Evolutionary conservation across 2,113 vertebrate genomes (phyloP), one percentile per base, ranked within the genome.

Genomic region (Helogale parvula): DNA sequence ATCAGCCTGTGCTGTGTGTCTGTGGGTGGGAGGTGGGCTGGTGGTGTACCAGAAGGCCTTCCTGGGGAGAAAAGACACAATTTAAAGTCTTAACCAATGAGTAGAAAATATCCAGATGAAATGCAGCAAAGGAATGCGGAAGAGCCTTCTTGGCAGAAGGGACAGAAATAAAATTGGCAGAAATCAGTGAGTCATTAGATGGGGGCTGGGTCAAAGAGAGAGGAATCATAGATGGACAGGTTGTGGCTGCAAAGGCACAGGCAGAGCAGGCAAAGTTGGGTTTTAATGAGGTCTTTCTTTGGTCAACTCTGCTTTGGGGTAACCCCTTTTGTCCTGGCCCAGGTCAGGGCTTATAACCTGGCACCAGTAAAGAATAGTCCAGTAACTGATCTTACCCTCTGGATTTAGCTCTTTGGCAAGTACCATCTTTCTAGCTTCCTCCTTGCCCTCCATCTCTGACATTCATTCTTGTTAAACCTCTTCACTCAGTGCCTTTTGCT

Each of bases 71-170:
- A 86, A 86, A 90, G 29, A 54, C 74, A 92, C 54, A 60, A 41
- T 71, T 60, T 45, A 50, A 87, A 88, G 38, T 96, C 69, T 71
- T 60, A 85, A 79, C 41, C 66, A 89, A 63, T 52, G 57, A 82
- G 60, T 29, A 89, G 45, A 31, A 88, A 93, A 93, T 54, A 86
- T 35, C 41, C 45, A 66, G 60, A 93, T 77, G 50, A 88, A 72
- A 25, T 76, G 14, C 38, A 57, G 76, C 72, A 89, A 85, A 96
- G 76, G 92, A 95, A 19, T 95, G 50, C 16, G 7, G 35, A 86
- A 91, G 81, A 96, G 69, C 1, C 71, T 87, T 86, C n/a, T 94
- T 94, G 81, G 69, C 72, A 95, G 94, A 91, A 96, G 29, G 29
- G 47, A 31, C 15, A 68, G 81, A 95, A 81, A 66, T 72, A 87